These are phyloP conservation scores for Torymus auratus DNA, from an alignment of 2,888 invertebrate genomes.

Conservation along the genomic window DNA sequence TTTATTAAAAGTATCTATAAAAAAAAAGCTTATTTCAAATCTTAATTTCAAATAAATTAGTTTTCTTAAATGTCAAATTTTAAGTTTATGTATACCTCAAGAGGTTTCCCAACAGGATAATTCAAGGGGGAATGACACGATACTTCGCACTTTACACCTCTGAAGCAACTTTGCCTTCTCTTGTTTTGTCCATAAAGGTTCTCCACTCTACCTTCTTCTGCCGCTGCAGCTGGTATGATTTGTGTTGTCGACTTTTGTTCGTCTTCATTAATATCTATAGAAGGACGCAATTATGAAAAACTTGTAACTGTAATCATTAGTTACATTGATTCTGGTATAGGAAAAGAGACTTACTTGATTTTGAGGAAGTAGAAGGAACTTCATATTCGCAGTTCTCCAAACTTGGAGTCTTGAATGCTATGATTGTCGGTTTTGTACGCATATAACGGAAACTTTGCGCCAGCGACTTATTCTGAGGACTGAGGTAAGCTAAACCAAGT, in stretches of 20 bases:
- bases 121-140: conserved; percentile 76
- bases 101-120: conserved; percentile 88
- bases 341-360: conserved; percentile 77
- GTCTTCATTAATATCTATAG: conserved; percentile 10
- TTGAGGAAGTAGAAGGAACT: conserved; percentile 76
- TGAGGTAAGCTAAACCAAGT: conserved; percentile 81
- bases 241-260: conserved; percentile 11
- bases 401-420: conserved; percentile 91
- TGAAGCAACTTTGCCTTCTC: conserved; percentile 49
- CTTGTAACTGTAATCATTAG: not conserved
- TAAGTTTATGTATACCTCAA: conserved; percentile 81
- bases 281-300: not conserved
- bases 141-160: conserved; percentile 61
- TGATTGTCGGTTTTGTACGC: conserved; percentile 92
- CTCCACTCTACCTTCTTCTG: conserved; percentile 81
- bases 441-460: conserved; percentile 94
- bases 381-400: conserved; percentile 82
- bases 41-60: not conserved
- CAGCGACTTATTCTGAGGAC: conserved; percentile 87
- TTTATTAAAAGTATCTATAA: too few relatives aligned
- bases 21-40: too few relatives aligned
- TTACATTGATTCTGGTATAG: too few relatives aligned
- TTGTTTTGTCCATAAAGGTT: conserved; percentile 45
- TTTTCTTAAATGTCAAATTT: not conserved
- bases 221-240: conserved; percentile 69